phyloP scores from a whole-genome alignment of 2,113 vertebrate genomes.

The Tyto alba region DNA sequence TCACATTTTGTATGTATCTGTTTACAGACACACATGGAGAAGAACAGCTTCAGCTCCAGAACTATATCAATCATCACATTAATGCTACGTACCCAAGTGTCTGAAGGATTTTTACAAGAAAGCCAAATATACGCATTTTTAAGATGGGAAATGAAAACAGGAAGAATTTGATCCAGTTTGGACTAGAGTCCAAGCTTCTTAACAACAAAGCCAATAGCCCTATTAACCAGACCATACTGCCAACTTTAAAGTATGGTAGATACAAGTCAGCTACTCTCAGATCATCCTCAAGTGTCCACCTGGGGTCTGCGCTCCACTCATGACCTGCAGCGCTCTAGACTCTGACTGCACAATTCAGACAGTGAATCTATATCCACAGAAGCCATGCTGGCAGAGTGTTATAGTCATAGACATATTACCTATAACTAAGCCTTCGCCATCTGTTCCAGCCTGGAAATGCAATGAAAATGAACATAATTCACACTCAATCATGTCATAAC shows the following conservation, averaged over 20 bases:
- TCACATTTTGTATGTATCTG: not conserved
- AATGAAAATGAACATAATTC: constrained; percentile 37
- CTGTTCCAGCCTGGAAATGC: constrained; percentile 28
- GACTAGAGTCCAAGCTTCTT: not conserved
- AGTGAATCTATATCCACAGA: not conserved
- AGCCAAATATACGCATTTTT: not conserved
- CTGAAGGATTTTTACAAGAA: not conserved
- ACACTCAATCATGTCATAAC: constrained; percentile 30
- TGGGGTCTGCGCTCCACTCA: not conserved
- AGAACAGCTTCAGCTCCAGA: not conserved
- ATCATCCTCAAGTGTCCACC: not conserved
- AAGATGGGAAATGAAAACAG: not conserved
- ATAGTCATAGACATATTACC: not conserved
- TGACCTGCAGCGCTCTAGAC: not conserved
- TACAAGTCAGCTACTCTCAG: not conserved
- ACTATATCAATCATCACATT: not conserved
- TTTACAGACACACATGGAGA: not conserved
- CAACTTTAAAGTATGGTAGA: not conserved
- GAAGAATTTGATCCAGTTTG: not conserved
- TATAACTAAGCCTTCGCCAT: constrained; percentile 23
- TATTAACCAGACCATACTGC: not conserved
- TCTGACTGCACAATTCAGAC: not conserved
- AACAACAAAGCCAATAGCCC: not conserved
- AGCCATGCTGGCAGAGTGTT: not conserved
- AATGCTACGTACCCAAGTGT: not conserved